phyloP scores from a whole-genome alignment of 2,113 vertebrate species.

The Sphyrna mokarran region DNA sequence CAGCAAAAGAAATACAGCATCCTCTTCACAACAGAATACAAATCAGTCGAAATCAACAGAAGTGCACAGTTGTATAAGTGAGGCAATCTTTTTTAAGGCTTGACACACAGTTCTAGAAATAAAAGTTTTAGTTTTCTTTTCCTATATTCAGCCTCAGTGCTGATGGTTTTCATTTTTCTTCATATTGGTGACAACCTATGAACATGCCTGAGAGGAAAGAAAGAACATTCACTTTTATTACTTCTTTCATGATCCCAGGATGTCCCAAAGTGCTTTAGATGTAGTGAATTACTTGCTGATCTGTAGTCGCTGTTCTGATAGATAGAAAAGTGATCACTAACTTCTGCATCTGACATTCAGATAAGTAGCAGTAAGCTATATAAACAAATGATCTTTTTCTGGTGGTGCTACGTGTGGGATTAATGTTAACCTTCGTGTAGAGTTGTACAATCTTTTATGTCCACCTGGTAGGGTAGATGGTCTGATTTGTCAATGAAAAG shows the following conservation, averaged over 20 bases:
- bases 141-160: not conserved
- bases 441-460: not conserved
- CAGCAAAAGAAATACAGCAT: conserved; percentile 12
- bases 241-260: not conserved
- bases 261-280: not conserved
- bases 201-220: not conserved
- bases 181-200: not conserved
- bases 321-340: not conserved
- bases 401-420: not conserved
- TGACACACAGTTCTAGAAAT: not conserved
- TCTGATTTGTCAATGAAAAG: not conserved
- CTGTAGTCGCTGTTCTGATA: not conserved
- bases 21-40: not conserved
- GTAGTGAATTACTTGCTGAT: not conserved
- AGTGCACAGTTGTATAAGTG: not conserved
- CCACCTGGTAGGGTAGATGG: not conserved
- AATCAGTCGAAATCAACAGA: not conserved
- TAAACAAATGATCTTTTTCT: not conserved
- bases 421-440: not conserved
- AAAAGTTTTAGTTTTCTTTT: not conserved
- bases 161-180: not conserved
- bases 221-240: not conserved
- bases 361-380: not conserved
- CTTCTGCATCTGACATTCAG: not conserved
- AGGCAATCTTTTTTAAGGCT: not conserved